Evolutionary conservation across 2,888 invertebrate genomes (phyloP), one percentile per base, ranked within the genome.

Genomic region (Drosophila merina): DNA sequence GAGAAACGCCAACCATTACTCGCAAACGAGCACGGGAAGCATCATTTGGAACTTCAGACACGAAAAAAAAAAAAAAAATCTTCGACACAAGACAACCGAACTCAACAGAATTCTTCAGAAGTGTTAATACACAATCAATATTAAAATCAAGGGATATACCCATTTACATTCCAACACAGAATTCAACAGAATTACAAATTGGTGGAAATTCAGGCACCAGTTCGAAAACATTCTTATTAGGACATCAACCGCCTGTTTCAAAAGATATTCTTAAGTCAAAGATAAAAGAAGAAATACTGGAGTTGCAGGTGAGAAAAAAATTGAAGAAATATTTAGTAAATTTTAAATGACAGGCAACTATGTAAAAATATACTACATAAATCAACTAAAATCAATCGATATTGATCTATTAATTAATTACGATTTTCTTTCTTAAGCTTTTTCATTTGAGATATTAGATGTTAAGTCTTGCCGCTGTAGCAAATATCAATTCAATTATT

Each of bases 1-100:
- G 96, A 77, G 96, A 97, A 63, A 96, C 97, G 72, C 94, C 94
- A 62, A 96, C 96, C 83, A 88, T 89, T 40, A 84, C 79, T 76
- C 87, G 69, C 1, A 81, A 75, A 66, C 79, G 77, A 51, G 58
- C 69, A n/a, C 75, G 77, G n/a, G 69, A 77, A 20, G 67, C 71
- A 5, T n/a, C 36, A n/a, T 5, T 12, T 36, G 36, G 12, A 36
- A n/a, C 2, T 2, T 36, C n/a, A 36, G 36, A 12, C 5, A 36
- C n/a, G 54, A 25, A 50, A 5, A 72, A 69, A 20, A 75, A 76
- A 10, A 81, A 77, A 54, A 84, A 79, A 57, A 2, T 20, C 2
- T 79, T 85, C 76, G 79, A 36, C 5, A 36, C n/a, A 36, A 2
- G n/a, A 36, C n/a, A 36, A n/a, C n/a, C n/a, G n/a, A 36, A 36